These are phyloP conservation scores for Orthochromis malagaraziensis DNA, from an alignment of 2,113 vertebrate genomes.

Conservation along the genomic window DNA sequence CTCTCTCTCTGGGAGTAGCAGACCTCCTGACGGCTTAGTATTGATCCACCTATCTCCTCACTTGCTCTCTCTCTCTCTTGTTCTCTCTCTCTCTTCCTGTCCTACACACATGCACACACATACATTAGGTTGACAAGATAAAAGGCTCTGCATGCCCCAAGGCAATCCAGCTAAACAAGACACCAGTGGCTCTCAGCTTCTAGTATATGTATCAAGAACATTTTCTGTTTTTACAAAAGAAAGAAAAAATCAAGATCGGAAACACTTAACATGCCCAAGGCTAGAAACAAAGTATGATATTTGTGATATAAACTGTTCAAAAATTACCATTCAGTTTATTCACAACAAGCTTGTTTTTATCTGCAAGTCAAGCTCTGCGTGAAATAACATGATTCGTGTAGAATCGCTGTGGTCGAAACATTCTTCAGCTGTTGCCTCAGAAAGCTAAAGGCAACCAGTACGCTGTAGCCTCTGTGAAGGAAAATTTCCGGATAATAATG, in stretches of 20 bases:
- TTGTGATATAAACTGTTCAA: neutral
- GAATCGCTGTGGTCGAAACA: neutral
- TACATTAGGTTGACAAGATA: conserved; percentile 65
- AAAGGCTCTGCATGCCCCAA: conserved; percentile 60
- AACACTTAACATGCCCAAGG: conserved; percentile 35
- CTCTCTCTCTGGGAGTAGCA: conserved; percentile 62
- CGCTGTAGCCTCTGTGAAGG: neutral
- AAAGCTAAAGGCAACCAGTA: conserved; percentile 31
- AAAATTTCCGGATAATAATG: conserved; percentile 36
- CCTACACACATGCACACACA: neutral
- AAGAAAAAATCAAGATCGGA: conserved; percentile 8
- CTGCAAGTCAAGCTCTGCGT: neutral
- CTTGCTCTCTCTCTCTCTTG: conserved; percentile 6
- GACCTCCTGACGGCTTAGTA: conserved; percentile 69
- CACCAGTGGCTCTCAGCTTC: conserved; percentile 41
- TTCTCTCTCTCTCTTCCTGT: neutral
- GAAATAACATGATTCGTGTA: neutral
- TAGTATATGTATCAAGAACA: conserved; percentile 8
- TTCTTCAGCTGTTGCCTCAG: conserved; percentile 29
- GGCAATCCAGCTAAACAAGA: conserved; percentile 57
- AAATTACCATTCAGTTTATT: conserved; percentile 27
- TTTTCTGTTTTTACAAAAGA: neutral
- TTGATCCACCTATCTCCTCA: conserved; percentile 58
- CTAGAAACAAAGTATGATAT: neutral
- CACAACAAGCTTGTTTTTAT: conserved; percentile 24